A percentile compares a stretch with the other conserved stretches of the same genome.
These are phyloP conservation scores for Lagenorhynchus albirostris DNA, from an alignment of 2,113 vertebrate species.

Conservation along the genomic window DNA sequence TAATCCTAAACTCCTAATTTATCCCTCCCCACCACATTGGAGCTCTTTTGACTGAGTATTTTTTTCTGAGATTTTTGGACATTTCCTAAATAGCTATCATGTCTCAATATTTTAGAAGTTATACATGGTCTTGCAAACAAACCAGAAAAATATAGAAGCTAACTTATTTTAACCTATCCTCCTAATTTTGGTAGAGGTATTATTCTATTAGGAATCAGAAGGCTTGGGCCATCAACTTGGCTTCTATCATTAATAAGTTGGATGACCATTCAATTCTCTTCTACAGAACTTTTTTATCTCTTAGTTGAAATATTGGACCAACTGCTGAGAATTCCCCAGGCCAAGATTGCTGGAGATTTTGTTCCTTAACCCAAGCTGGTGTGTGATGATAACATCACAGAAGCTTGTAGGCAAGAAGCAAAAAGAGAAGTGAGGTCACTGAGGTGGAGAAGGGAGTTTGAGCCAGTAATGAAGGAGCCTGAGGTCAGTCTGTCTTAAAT, in stretches of 20 bases:
- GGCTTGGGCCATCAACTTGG: not conserved
- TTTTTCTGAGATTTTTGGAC: not conserved
- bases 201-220: not conserved
- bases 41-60: not conserved
- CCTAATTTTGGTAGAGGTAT: not conserved
- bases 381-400: not conserved
- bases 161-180: not conserved
- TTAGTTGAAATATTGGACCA: not conserved
- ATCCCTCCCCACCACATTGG: not conserved
- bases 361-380: not conserved
- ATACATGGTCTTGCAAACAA: not conserved
- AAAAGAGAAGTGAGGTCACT: not conserved
- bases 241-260: not conserved
- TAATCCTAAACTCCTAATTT: not conserved
- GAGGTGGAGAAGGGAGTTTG: not conserved
- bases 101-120: slow-evolving; percentile 13
- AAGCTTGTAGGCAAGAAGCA: not conserved
- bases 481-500: too few species aligned
- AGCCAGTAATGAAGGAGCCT: not conserved
- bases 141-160: not conserved
- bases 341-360: not conserved
- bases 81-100: not conserved
- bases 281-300: not conserved
- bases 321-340: not conserved
- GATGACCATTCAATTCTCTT: not conserved